A percentile compares a stretch with the other conserved stretches of the same genome.
phyloP scores from a whole-genome alignment of 2,113 vertebrate species.

The Eubucco bourcierii region DNA sequence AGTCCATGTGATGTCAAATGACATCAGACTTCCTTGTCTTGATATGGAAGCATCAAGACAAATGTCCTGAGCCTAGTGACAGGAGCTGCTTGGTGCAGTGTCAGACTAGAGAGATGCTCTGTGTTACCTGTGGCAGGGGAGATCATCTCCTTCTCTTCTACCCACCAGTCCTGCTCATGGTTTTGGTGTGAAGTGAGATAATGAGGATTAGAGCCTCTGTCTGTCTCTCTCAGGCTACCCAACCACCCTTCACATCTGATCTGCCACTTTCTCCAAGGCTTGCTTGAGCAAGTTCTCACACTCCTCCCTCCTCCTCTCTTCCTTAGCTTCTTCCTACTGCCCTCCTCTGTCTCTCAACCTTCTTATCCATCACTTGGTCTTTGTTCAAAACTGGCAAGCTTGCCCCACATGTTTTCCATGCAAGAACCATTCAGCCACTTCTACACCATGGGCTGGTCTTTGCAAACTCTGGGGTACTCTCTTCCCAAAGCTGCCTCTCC shows the following conservation, averaged over 20 bases:
- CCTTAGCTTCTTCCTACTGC: background rate
- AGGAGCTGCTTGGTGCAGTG: background rate
- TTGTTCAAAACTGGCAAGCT: background rate
- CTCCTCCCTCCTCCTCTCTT: background rate
- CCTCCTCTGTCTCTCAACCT: background rate
- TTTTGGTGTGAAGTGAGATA: background rate
- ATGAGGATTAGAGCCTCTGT: background rate
- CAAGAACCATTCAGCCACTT: background rate
- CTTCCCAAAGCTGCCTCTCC: background rate
- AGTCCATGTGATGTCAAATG: background rate
- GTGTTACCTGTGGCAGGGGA: background rate
- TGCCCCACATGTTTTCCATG: rapidly evolving
- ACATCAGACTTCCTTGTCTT: background rate
- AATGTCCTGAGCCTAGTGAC: background rate
- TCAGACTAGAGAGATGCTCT: background rate
- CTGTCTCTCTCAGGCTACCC: background rate
- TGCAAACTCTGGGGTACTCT: background rate
- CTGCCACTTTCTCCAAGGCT: background rate
- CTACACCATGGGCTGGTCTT: background rate
- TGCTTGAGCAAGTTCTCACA: background rate
- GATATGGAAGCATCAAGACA: background rate
- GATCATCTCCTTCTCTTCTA: background rate
- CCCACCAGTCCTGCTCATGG: rapidly evolving
- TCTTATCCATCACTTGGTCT: background rate
- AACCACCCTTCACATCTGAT: too few relatives aligned